Evolutionary conservation across 2,797 vertebrate species (phyloP).

Genomic region (Gastrophryne carolinensis): DNA sequence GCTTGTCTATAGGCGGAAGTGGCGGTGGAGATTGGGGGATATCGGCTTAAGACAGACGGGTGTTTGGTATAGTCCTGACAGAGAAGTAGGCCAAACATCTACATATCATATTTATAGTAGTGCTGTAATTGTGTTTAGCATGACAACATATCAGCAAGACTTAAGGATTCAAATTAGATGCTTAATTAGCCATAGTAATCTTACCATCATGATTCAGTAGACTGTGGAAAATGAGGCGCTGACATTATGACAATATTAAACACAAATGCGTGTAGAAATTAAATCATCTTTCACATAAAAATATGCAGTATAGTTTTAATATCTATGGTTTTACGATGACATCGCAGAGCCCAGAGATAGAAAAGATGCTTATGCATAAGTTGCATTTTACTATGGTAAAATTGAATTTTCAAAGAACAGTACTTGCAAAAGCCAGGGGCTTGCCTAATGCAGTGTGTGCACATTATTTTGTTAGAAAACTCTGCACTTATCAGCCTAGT

Average conservation of each 20-base stretch:
- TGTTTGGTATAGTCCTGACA: too few relatives aligned
- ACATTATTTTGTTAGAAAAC: too few relatives aligned
- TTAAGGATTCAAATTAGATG: constrained; percentile 25
- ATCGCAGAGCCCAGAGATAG: neutral
- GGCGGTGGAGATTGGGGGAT: too few relatives aligned
- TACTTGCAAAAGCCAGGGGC: too few relatives aligned
- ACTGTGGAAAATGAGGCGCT: constrained; percentile 14
- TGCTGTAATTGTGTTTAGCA: constrained; percentile 10
- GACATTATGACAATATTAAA: constrained; percentile 3
- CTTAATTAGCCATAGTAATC: constrained; percentile 22
- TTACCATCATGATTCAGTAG: neutral
- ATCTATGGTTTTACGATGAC: neutral
- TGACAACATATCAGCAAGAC: constrained; percentile 9
- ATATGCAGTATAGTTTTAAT: neutral
- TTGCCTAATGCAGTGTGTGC: too few relatives aligned
- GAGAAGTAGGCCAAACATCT: neutral
- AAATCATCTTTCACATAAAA: neutral
- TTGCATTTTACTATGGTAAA: too few relatives aligned
- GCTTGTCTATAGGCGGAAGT: too few relatives aligned
- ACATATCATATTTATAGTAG: constrained; percentile 7
- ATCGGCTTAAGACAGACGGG: too few relatives aligned
- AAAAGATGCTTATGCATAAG: neutral
- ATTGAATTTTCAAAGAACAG: too few relatives aligned
- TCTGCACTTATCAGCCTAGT: too few relatives aligned
- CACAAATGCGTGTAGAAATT: neutral